These are phyloP conservation scores for Athene cunicularia DNA, from an alignment of 2,113 vertebrate genomes.

Conservation along the genomic window DNA sequence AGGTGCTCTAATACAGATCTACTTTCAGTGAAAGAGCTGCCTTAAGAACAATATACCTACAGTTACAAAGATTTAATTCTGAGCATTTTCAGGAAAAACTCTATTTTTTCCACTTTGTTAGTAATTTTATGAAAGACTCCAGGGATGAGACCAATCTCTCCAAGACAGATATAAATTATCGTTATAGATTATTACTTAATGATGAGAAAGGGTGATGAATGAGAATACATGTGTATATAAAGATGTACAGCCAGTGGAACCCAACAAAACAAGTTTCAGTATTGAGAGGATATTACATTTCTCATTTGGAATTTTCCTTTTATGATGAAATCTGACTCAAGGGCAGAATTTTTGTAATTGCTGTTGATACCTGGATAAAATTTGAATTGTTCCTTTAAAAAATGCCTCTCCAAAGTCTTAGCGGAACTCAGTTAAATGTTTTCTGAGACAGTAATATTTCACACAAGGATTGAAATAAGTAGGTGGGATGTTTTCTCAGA, in stretches of 20 bases:
- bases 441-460: neutral
- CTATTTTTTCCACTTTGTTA: neutral
- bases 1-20: neutral
- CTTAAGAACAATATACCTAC: neutral
- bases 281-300: neutral
- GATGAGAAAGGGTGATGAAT: neutral
- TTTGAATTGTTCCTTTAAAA: neutral
- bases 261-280: neutral
- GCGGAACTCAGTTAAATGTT: neutral
- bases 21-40: neutral
- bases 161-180: neutral
- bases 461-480: neutral
- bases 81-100: neutral
- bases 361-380: neutral
- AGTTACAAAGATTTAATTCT: neutral
- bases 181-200: neutral
- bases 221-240: neutral
- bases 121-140: neutral
- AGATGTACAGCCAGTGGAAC: neutral
- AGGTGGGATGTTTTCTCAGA: neutral
- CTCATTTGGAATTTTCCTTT: neutral
- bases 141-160: neutral
- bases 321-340: neutral
- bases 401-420: neutral
- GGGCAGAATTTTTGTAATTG: conserved; percentile 31